Evolutionary conservation across 2,113 vertebrate species (phyloP).

Genomic region (Cyprinodon variegatus): DNA sequence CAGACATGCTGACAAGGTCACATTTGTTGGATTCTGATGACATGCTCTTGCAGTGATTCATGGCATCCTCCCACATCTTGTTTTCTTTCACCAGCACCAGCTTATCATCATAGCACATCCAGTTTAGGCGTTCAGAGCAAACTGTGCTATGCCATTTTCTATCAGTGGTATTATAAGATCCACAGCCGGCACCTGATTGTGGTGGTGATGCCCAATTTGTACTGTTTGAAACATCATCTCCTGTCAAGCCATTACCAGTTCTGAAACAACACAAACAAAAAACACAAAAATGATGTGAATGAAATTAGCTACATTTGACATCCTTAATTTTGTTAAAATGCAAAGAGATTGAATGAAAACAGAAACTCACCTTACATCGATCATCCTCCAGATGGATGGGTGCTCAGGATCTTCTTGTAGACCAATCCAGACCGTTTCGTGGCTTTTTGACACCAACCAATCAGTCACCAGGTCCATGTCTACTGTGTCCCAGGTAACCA

Average conservation of each 20-base stretch:
- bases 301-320: neutral
- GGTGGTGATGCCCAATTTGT: neutral
- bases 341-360: neutral
- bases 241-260: conserved; percentile 22
- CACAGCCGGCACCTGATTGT: conserved; percentile 13
- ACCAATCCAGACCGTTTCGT: conserved; percentile 10
- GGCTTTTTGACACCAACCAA: fast-evolving
- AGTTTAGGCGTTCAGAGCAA: neutral
- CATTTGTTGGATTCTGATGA: neutral
- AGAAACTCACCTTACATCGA: conserved; percentile 26
- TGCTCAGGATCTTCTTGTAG: conserved; percentile 8
- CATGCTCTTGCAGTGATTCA: conserved; percentile 35
- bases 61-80: conserved; percentile 56
- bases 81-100: conserved; percentile 51
- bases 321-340: neutral
- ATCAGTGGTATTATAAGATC: fast-evolving
- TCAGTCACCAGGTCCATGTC: fast-evolving
- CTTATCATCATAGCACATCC: conserved; percentile 22
- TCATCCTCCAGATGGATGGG: conserved; percentile 22
- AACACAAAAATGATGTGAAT: neutral
- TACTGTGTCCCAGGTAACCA: neutral
- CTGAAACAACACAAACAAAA: conserved; percentile 29
- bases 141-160: fast-evolving
- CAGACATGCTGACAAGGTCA: conserved; percentile 15
- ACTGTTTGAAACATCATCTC: neutral